Evolutionary conservation across 2,797 vertebrate species (phyloP), one percentile per base, ranked within the genome.

Genomic region (Acestrorhynchus altus): DNA sequence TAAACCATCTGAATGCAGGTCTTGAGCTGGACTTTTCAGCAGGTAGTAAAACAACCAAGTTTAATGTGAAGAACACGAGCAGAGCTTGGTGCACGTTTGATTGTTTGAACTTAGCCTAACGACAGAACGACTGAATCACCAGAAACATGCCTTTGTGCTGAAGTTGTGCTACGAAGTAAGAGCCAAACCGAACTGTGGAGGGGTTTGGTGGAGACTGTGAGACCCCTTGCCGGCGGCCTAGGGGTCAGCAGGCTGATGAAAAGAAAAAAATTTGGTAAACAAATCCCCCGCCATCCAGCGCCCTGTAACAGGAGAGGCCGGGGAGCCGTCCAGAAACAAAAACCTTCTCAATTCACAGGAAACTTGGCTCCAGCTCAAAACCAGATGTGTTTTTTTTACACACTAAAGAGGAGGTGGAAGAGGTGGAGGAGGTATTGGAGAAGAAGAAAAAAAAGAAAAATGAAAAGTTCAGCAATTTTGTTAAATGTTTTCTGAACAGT

Each of bases 331-430:
- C 87, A 91, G 89, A 91, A 92, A 92, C 90, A 49, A 15, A 90
- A 90, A 92, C 90, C 79, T 16, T 81, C 80, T 87, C 87, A 84
- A 89, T 92, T 89, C 90, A 88, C 76, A 83, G 91, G 88, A 91
- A 92, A 91, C 87, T 87, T 92, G 89, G 92, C 90, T 86, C 90
- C 82, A 84, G 91, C 91, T 90, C 90, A 92, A 93, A 93, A 91
- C 91, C 92, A 93, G 92, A 93, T 94, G 90, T 92, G 89, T 83
- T 40, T 54, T 47, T 44, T 59, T n/a, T 4, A 54, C 68, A 72
- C 69, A 44, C 69, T 59, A 28, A 60, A 60, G 40, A 47, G n/a
- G 18, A 46, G 70, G 31, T n/a, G 24, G 57, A 20, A 13, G 57
- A 20, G 57, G n/a, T n/a, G n/a, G 26, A 18, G 28, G 20, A 24